Conservation (phyloP, 2,113 vertebrate genomes). For the Datnioides undecimradiatus region DNA sequence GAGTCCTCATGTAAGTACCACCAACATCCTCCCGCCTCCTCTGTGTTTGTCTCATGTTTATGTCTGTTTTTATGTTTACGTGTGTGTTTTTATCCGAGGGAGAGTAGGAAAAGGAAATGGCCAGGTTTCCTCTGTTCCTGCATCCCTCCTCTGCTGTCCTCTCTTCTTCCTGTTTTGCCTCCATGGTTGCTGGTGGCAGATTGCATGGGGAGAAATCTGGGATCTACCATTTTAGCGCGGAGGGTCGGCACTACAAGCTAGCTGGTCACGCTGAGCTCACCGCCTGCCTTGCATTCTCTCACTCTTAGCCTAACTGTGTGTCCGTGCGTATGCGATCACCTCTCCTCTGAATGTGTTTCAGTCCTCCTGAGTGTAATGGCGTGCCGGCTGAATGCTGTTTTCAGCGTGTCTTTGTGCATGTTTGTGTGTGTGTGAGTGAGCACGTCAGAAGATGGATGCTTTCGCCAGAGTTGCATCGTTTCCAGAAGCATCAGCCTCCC, state of each 20-base stretch:
- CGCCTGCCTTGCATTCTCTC: conserved; percentile 36
- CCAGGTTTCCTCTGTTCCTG: conserved; percentile 45
- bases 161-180: conserved; percentile 70
- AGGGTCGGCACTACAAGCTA: conserved; percentile 63
- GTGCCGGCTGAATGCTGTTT: background rate
- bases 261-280: conserved; percentile 55
- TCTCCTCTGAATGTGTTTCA: conserved; percentile 10
- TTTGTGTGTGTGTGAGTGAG: conserved; percentile 19
- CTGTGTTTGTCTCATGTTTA: conserved; percentile 43
- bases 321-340: conserved; percentile 4
- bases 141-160: conserved; percentile 49
- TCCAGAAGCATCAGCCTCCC: conserved; percentile 41
- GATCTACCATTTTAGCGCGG: conserved; percentile 80
- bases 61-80: background rate
- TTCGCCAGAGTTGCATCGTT: conserved; percentile 48
- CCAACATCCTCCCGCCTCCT: conserved; percentile 56
- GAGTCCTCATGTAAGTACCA: conserved; percentile 99
- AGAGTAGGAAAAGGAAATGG: conserved; percentile 8
- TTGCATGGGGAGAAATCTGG: conserved; percentile 69
- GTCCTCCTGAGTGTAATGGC: background rate
- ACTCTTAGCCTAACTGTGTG: conserved; percentile 13
- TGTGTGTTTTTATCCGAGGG: conserved; percentile 5
- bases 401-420: conserved; percentile 5
- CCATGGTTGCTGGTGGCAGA: conserved; percentile 73
- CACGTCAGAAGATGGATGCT: conserved; percentile 64